Percentiles rank a stretch among this genome's conserved stretches.
Conservation (phyloP, 1,140 invertebrate species). For the Kradibia gibbosae region DNA sequence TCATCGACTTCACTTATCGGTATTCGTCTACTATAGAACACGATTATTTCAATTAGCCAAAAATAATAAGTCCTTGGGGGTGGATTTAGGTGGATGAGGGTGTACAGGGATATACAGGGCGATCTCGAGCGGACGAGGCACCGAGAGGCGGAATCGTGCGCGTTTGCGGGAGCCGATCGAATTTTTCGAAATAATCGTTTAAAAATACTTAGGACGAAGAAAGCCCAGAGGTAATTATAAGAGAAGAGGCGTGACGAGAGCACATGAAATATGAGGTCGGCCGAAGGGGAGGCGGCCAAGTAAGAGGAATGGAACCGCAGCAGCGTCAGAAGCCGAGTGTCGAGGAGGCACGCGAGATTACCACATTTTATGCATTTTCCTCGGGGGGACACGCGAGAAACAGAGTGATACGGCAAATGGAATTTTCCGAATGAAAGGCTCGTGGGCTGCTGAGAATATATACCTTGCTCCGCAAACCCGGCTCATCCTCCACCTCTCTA, state of each 20-base stretch:
- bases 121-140: neutral
- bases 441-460: neutral
- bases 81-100: neutral
- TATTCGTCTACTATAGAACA: neutral
- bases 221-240: constrained; percentile 40
- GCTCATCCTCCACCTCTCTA: neutral
- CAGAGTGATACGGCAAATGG: constrained; percentile 36
- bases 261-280: constrained; percentile 46
- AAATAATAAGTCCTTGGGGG: neutral
- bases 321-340: constrained; percentile 17
- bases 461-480: neutral
- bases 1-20: neutral
- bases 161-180: neutral
- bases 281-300: neutral
- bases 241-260: constrained; percentile 40
- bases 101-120: neutral
- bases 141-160: neutral
- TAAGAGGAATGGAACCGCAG: neutral
- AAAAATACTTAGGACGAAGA: neutral
- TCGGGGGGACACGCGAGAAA: constrained; percentile 7
- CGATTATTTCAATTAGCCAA: neutral
- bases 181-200: constrained; percentile 17
- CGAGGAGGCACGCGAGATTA: constrained; percentile 46
- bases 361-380: constrained; percentile 47
- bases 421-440: constrained; percentile 47